phyloP scores from a whole-genome alignment of 23 tunicate species.

The Trididemnum nubilum region DNA sequence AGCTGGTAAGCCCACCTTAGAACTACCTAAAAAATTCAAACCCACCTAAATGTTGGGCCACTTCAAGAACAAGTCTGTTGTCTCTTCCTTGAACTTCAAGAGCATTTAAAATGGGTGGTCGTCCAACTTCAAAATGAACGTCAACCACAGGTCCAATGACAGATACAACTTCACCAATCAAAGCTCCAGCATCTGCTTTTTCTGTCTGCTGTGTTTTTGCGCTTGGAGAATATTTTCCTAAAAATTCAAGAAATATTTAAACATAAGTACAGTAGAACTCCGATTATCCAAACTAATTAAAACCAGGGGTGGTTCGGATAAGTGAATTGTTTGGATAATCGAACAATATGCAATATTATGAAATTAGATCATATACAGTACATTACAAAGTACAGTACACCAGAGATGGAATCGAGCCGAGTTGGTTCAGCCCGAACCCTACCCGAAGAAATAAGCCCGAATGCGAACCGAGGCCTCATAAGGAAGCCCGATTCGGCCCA shows the following conservation, averaged over 20 bases:
- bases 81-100: constrained; percentile 98
- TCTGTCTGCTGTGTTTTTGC: constrained; percentile 31
- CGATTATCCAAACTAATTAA: no score
- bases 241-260: neutral
- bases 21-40: neutral
- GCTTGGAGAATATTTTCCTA: constrained; percentile 58
- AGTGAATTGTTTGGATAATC: no score
- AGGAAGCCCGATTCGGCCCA: no score
- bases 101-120: constrained; percentile 98
- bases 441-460: no score
- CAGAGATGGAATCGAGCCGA: no score
- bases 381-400: neutral
- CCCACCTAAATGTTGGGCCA: constrained; percentile 98
- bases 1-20: no score
- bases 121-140: constrained; percentile 94
- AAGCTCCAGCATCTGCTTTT: constrained; percentile 35
- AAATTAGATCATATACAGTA: neutral
- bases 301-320: no score
- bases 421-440: no score
- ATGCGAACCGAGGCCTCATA: no score
- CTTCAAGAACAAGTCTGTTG: constrained; percentile 96
- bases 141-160: constrained; percentile 99
- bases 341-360: no score
- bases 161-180: constrained; percentile 92
- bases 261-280: no score